Base-by-base conservation (phyloP, 2,888 invertebrate species). In the Heliothis peltigera region DNA sequence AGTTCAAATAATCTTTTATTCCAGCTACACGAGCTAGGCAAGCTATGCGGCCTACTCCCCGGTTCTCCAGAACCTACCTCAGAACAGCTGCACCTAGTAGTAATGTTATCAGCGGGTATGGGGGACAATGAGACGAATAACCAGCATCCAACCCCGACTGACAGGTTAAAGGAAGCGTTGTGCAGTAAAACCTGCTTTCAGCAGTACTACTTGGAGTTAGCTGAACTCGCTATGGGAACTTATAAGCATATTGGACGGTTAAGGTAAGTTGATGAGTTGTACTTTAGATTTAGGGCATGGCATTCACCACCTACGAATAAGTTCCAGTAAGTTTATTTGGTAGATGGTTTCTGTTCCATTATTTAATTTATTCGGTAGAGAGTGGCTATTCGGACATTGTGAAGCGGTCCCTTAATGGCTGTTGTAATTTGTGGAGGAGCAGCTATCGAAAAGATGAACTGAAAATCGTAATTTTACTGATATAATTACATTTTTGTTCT, bases 151-250 rank as follows among this genome's bases (percentile, higher is more conserved):
- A 95, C 96, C 5, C 96, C 98, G 0, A 97, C 98, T 0, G 98
- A 98, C 80, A 97, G 98, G 86, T 93, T 99, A 10, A 98, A 98
- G 87, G 98, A 98, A 84, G 98, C 99, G 0, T 92, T 99, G 3
- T 98, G 98, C 59, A 98, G 98, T 12, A 98, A 98, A 86, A 97
- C 97, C 62, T 96, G 97, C 54, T 99, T 99, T 88, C 97, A 98
- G 82, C 98, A 98, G 87, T 97, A 98, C 79, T 99, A 99, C 87
- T 92, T 99, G 87, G 99, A 99, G 91, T 91, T 99, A 65, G 98
- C 98, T 0, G 99, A 99, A 89, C 91, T 99, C 71, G 98, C 99
- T 0, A 98, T 99, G 96, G 98, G 99, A 56, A 99, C 99, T 0
- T 99, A 98, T 87, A 99, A 99, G 86, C 99, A 99, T 92, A 98